Percentiles rank a stretch among this genome's conserved stretches.
Conservation (phyloP, 2,797 vertebrate genomes). For the Platyrinchus mystaceus region DNA sequence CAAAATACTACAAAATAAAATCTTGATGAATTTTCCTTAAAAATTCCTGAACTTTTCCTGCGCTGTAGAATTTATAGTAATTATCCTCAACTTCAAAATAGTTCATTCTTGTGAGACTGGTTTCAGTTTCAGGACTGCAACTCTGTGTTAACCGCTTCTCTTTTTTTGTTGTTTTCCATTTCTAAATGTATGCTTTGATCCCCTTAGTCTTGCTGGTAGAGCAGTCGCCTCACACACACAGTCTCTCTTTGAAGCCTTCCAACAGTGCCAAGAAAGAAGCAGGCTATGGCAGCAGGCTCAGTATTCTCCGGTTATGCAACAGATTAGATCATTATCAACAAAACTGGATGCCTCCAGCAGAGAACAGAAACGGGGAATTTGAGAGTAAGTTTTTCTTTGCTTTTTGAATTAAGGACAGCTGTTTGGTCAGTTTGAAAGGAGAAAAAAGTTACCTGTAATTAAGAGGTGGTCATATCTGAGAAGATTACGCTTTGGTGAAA, state of each 20-base stretch:
- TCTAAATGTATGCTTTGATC: slow-evolving; percentile 37
- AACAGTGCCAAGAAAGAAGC: slow-evolving; percentile 53
- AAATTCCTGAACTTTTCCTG: neutral
- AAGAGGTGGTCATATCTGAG: neutral
- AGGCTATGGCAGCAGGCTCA: slow-evolving; percentile 48
- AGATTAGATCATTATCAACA: slow-evolving; percentile 65
- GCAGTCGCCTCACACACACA: slow-evolving; percentile 24
- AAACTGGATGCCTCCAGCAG: slow-evolving; percentile 52
- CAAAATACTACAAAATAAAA: neutral
- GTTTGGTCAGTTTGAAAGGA: neutral
- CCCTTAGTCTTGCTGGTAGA: slow-evolving; percentile 36
- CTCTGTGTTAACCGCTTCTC: neutral
- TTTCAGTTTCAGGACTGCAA: slow-evolving; percentile 39
- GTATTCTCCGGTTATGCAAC: slow-evolving; percentile 51
- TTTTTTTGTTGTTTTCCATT: slow-evolving; percentile 47
- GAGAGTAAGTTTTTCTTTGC: neutral
- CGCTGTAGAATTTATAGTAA: neutral
- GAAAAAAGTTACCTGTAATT: neutral
- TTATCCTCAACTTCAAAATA: neutral
- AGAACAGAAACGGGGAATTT: neutral
- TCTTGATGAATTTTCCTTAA: neutral
- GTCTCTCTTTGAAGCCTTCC: slow-evolving; percentile 53
- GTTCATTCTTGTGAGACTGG: neutral
- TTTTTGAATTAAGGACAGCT: neutral
- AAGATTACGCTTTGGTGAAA: neutral